phyloP scores from a whole-genome alignment of 2,113 vertebrate genomes.

The Artemisiospiza belli region DNA sequence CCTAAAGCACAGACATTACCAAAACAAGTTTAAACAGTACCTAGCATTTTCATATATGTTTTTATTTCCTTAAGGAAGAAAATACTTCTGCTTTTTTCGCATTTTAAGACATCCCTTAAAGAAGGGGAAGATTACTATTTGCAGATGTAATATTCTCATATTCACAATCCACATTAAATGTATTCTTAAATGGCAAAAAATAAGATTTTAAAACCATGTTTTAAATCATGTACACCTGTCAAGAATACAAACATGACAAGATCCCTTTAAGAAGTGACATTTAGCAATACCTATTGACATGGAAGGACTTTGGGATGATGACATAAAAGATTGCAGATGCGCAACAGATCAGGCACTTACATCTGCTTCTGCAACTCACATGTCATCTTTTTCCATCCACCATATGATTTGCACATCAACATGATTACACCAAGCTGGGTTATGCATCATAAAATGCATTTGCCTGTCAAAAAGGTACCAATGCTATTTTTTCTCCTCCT shows the following conservation, averaged over 20 bases:
- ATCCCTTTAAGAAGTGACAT: background rate
- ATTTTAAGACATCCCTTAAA: background rate
- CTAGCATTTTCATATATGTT: background rate
- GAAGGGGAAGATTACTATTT: background rate
- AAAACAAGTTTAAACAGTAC: background rate
- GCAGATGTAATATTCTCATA: background rate
- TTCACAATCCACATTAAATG: background rate
- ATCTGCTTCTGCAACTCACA: slow-evolving; percentile 40
- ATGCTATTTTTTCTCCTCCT: background rate
- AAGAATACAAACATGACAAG: background rate
- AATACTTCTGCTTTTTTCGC: background rate
- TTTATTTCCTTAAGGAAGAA: background rate
- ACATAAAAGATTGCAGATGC: background rate
- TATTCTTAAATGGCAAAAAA: background rate
- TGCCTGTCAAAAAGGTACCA: background rate
- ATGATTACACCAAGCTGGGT: background rate
- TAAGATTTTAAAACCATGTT: background rate
- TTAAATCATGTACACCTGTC: background rate
- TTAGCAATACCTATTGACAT: background rate
- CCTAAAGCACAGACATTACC: background rate
- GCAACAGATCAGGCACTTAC: background rate
- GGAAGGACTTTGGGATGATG: background rate
- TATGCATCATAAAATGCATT: background rate
- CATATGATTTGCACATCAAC: background rate
- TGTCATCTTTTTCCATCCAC: slow-evolving; percentile 13